Conservation (phyloP, 2,113 vertebrate species). For the Marmota monax region DNA sequence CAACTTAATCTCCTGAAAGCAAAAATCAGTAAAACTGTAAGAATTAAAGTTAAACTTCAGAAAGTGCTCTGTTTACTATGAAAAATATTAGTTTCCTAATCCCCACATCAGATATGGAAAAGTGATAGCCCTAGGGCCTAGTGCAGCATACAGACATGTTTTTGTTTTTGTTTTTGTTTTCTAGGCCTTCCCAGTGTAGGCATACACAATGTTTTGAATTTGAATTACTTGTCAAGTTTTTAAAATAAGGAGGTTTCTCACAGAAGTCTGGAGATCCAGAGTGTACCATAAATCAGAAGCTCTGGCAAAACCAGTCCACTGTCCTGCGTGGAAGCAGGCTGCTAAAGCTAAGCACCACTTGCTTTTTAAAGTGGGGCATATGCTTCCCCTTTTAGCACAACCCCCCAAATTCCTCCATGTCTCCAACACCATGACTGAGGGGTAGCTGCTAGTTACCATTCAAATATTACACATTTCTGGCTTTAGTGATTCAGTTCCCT, state of each 20-base stretch:
- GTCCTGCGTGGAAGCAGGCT: not conserved
- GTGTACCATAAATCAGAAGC: not conserved
- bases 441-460: not conserved
- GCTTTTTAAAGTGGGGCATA: not conserved
- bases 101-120: not conserved
- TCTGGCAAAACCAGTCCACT: not conserved
- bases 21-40: not conserved
- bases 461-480: not conserved
- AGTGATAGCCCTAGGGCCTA: not conserved
- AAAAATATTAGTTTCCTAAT: not conserved
- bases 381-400: not conserved
- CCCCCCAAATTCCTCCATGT: not conserved
- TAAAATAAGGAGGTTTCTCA: slow-evolving; percentile 23
- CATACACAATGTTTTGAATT: not conserved
- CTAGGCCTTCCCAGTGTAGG: not conserved
- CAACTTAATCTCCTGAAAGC: not conserved
- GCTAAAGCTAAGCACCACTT: not conserved
- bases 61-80: not conserved
- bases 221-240: slow-evolving; percentile 40
- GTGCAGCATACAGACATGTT: not conserved
- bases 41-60: slow-evolving; percentile 23
- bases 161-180: not conserved
- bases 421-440: not conserved
- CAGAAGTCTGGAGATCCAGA: not conserved
- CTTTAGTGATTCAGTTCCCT: not conserved